Conservation (phyloP, 1,140 invertebrate genomes). For the Drosophila bipectinata region DNA sequence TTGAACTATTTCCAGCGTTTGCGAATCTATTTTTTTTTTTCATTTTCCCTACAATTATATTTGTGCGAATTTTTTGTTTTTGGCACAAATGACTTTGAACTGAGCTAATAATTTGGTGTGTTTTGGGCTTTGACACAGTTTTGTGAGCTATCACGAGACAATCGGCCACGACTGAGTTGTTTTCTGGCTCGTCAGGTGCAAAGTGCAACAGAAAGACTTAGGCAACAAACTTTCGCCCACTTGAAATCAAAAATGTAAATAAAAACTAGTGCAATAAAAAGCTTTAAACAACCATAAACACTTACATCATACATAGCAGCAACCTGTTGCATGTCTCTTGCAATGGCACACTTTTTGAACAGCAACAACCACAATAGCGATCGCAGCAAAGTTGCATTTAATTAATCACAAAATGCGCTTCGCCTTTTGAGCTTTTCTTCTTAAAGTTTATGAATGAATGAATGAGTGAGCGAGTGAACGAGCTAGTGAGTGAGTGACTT, state of each 20-base stretch:
- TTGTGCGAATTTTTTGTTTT: constrained; percentile 59
- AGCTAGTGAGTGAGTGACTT: constrained; percentile 54
- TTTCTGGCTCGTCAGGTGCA: constrained; percentile 66
- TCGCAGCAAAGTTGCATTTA: constrained; percentile 65
- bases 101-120: constrained; percentile 25
- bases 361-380: constrained; percentile 25
- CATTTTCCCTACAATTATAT: constrained; percentile 47
- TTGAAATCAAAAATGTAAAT: constrained; percentile 17
- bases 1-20: constrained; percentile 46
- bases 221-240: constrained; percentile 65
- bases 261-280: constrained; percentile 56
- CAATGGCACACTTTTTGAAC: constrained; percentile 68
- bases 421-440: constrained; percentile 53
- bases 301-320: constrained; percentile 33
- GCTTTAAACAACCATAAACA: constrained; percentile 55
- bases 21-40: constrained; percentile 36
- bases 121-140: constrained; percentile 48
- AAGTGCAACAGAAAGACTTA: constrained; percentile 63
- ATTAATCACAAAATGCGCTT: constrained; percentile 71
- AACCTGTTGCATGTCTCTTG: constrained; percentile 64
- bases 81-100: constrained; percentile 49
- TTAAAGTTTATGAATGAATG: constrained; percentile 70
- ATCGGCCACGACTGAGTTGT: constrained; percentile 62
- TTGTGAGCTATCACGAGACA: constrained; percentile 23
- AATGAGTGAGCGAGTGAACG: constrained; percentile 34